phyloP scores from a whole-genome alignment of 2,888 invertebrate species.

The Pegoplata infirma region DNA sequence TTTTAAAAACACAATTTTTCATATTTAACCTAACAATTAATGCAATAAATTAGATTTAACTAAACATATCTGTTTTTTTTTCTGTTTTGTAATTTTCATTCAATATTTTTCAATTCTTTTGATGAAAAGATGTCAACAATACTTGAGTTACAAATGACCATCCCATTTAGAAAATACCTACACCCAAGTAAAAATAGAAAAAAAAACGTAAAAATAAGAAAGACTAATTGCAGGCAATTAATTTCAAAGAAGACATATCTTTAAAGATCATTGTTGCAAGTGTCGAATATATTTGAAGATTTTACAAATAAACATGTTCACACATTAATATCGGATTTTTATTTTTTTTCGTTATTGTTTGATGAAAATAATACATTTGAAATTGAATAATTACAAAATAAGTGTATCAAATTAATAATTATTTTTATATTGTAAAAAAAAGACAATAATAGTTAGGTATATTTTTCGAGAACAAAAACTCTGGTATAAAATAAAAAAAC shows the following conservation, averaged over 20 bases:
- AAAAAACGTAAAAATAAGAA: conserved; percentile 24
- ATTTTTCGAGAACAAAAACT: too few relatives aligned
- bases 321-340: not conserved
- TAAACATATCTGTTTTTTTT: not conserved
- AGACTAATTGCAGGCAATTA: conserved; percentile 49
- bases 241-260: conserved; percentile 8
- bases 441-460: too few relatives aligned
- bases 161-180: not conserved
- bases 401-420: conserved; percentile 55
- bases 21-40: not conserved
- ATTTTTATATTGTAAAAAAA: not conserved
- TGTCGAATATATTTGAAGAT: not conserved
- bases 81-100: not conserved
- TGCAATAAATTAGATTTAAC: not conserved
- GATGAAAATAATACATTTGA: not conserved
- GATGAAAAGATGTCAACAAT: conserved; percentile 55
- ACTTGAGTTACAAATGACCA: conserved; percentile 32
- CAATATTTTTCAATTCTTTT: conserved; percentile 8
- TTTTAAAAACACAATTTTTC: not conserved
- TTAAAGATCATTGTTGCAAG: not conserved
- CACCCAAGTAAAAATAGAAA: too few relatives aligned
- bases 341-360: too few relatives aligned
- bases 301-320: not conserved
- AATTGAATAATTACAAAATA: conserved; percentile 38
- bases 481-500: too few relatives aligned